Percentiles rank a stretch among this genome's conserved stretches.
These are phyloP conservation scores for Coreius guichenoti DNA, from an alignment of 2,797 vertebrate genomes.

Conservation along the genomic window DNA sequence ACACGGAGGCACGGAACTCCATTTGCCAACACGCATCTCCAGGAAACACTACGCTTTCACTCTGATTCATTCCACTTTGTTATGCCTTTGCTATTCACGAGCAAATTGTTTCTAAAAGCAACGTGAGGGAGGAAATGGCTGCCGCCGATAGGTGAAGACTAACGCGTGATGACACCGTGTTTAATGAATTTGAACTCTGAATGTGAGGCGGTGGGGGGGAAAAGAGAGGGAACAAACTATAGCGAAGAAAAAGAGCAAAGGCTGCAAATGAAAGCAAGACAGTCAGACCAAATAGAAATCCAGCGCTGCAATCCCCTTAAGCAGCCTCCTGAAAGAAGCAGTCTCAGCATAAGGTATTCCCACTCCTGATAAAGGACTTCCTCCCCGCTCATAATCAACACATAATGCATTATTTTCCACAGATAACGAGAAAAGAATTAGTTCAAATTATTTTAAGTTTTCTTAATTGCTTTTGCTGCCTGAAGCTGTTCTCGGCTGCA, in stretches of 20 bases:
- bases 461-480: slow-evolving; percentile 85
- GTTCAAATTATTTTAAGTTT: slow-evolving; percentile 85
- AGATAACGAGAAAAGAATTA: slow-evolving; percentile 83
- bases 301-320: slow-evolving; percentile 68
- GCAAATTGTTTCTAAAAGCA: slow-evolving; percentile 59
- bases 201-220: slow-evolving; percentile 54
- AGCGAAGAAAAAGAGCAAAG: slow-evolving; percentile 51
- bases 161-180: slow-evolving; percentile 66
- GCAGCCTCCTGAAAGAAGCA: slow-evolving; percentile 74
- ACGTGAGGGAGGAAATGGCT: slow-evolving; percentile 45
- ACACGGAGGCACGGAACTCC: slow-evolving; percentile 8
- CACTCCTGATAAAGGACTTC: slow-evolving; percentile 79
- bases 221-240: slow-evolving; percentile 13
- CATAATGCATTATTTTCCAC: slow-evolving; percentile 79
- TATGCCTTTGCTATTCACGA: slow-evolving; percentile 49
- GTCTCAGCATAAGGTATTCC: slow-evolving; percentile 80
- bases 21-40: slow-evolving; percentile 33
- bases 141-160: slow-evolving; percentile 64
- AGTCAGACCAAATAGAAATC: slow-evolving; percentile 53
- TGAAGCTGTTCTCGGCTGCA: slow-evolving; percentile 73
- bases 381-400: slow-evolving; percentile 79
- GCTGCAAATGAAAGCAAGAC: slow-evolving; percentile 53
- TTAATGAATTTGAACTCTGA: slow-evolving; percentile 69
- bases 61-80: slow-evolving; percentile 57
- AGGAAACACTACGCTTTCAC: slow-evolving; percentile 52